Conservation (phyloP, 2,113 vertebrate genomes). For the Haemorhous mexicanus region DNA sequence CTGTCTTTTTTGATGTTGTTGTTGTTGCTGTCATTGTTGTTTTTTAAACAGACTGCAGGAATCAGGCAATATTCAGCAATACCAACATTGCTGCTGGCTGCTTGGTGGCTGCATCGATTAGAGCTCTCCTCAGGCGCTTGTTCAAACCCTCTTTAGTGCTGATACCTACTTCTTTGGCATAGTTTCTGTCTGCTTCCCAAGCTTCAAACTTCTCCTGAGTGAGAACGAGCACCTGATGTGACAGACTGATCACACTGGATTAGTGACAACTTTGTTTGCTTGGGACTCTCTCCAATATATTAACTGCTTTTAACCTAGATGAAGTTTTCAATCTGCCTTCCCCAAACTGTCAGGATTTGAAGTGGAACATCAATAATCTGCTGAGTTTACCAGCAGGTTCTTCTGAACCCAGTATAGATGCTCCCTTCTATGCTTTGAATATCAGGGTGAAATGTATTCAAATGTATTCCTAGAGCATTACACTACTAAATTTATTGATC, state of each 20-base stretch:
- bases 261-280: not conserved
- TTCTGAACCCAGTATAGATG: not conserved
- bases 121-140: not conserved
- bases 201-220: not conserved
- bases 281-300: not conserved
- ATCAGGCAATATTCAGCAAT: not conserved
- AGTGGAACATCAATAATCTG: not conserved
- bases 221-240: fast-evolving
- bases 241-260: not conserved
- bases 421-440: not conserved
- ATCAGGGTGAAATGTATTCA: not conserved
- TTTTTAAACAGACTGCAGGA: not conserved
- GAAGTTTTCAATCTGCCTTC: not conserved
- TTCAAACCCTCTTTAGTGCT: not conserved
- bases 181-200: not conserved
- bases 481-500: not conserved
- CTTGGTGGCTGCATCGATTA: not conserved
- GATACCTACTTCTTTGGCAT: not conserved
- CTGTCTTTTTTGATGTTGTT: not conserved
- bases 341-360: not conserved
- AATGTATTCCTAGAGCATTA: not conserved
- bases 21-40: too few relatives aligned
- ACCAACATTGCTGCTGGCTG: not conserved
- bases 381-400: not conserved
- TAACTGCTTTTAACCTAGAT: not conserved